These are phyloP conservation scores for Tarsius wallacei DNA, from an alignment of 2,797 vertebrate genomes.

Conservation along the genomic window DNA sequence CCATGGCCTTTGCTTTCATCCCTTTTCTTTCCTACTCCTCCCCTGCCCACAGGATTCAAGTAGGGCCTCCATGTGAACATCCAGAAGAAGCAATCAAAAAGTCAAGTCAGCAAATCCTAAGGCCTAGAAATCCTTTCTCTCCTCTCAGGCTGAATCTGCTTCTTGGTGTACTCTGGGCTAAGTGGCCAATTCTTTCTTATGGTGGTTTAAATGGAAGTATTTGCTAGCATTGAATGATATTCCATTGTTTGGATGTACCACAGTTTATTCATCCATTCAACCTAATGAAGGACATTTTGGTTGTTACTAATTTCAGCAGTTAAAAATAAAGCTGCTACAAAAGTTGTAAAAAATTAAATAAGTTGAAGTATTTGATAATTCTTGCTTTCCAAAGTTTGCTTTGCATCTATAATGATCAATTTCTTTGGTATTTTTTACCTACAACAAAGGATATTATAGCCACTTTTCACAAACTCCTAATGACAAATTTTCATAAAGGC, in stretches of 20 bases:
- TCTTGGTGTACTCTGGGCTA: not conserved
- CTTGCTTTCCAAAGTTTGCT: not conserved
- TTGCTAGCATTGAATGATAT: not conserved
- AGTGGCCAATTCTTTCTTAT: not conserved
- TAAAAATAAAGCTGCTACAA: not conserved
- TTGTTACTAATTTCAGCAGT: not conserved
- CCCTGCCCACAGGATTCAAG: conserved; percentile 18
- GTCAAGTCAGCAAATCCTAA: not conserved
- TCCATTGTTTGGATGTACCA: not conserved
- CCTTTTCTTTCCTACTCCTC: conserved; percentile 39
- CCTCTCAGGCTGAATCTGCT: not conserved
- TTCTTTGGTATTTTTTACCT: not conserved
- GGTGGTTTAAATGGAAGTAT: not conserved
- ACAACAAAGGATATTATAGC: not conserved
- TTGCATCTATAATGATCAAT: not conserved
- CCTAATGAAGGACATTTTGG: not conserved
- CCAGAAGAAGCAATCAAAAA: not conserved
- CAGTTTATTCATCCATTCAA: not conserved
- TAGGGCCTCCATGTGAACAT: not conserved
- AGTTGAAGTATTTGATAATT: not conserved
- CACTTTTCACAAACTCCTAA: not conserved
- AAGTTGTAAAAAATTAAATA: not conserved
- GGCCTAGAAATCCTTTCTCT: not conserved
- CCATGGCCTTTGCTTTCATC: not conserved
- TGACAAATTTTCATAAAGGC: not conserved